A percentile compares a stretch with the other conserved stretches of the same genome.
These are phyloP conservation scores for Sialia sialis DNA, from an alignment of 2,113 vertebrate genomes.

Conservation along the genomic window DNA sequence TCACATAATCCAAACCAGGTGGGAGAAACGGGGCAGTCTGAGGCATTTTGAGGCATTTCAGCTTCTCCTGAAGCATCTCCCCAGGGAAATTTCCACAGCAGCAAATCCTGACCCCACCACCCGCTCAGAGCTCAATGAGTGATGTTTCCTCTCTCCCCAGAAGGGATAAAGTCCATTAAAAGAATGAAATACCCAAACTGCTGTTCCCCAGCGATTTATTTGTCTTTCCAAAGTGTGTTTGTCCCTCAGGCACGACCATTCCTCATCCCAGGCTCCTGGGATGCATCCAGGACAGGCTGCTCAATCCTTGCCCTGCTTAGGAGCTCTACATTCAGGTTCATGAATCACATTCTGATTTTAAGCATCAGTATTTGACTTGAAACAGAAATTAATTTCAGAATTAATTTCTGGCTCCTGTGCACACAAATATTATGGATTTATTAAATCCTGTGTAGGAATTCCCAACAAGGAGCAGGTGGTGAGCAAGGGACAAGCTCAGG, in stretches of 20 bases:
- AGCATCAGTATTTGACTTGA: background rate
- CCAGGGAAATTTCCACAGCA: rapidly evolving
- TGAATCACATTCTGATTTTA: background rate
- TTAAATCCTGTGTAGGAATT: background rate
- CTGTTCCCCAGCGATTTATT: background rate
- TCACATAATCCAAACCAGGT: background rate
- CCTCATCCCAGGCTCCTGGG: background rate
- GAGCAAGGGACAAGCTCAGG: background rate
- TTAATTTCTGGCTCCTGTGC: background rate
- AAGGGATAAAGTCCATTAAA: slow-evolving; percentile 19
- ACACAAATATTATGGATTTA: background rate
- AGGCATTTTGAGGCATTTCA: background rate
- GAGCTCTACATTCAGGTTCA: background rate
- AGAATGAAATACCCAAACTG: background rate
- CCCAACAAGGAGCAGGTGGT: background rate
- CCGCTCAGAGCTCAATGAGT: background rate
- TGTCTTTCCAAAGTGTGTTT: background rate
- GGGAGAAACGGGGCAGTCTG: background rate
- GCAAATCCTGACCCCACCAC: background rate
- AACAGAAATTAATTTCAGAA: too few relatives aligned
- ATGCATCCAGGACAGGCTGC: background rate
- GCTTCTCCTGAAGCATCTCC: background rate
- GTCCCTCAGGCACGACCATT: rapidly evolving
- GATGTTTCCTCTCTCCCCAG: background rate
- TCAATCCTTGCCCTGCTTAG: background rate